phyloP scores from a whole-genome alignment of 2,113 vertebrate species.

The Corythornis madagascariensis region DNA sequence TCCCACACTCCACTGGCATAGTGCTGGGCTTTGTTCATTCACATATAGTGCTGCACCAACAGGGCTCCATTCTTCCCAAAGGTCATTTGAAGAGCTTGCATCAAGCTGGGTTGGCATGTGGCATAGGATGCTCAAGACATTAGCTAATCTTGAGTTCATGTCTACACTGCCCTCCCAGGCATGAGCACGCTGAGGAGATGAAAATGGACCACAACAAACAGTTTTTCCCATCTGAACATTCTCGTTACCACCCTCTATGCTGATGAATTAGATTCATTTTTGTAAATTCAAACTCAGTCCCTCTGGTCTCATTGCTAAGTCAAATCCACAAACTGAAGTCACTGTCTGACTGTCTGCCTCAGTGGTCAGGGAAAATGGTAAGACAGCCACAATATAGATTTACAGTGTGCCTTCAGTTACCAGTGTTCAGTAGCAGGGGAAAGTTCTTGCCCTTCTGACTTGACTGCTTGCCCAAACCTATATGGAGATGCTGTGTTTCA shows the following conservation, averaged over 20 bases:
- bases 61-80: not conserved
- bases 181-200: not conserved
- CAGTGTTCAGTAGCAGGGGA: not conserved
- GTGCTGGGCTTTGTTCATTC: not conserved
- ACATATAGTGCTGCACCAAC: rapidly evolving
- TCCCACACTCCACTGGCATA: rapidly evolving
- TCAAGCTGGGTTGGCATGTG: rapidly evolving
- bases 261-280: not conserved
- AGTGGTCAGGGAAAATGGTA: not conserved
- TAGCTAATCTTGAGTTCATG: not conserved
- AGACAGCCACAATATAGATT: not conserved
- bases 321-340: not conserved
- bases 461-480: not conserved
- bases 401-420: not conserved
- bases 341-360: not conserved
- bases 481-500: not conserved
- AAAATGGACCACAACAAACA: not conserved
- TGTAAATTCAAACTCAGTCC: not conserved
- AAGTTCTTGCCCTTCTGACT: not conserved
- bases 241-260: not conserved
- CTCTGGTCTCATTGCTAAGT: not conserved
- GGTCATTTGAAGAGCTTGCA: not conserved
- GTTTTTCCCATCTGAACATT: not conserved
- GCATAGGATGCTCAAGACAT: not conserved
- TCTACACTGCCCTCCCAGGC: not conserved